These are phyloP conservation scores for Trachemys scripta DNA, from an alignment of 2,113 vertebrate genomes.

Conservation along the genomic window DNA sequence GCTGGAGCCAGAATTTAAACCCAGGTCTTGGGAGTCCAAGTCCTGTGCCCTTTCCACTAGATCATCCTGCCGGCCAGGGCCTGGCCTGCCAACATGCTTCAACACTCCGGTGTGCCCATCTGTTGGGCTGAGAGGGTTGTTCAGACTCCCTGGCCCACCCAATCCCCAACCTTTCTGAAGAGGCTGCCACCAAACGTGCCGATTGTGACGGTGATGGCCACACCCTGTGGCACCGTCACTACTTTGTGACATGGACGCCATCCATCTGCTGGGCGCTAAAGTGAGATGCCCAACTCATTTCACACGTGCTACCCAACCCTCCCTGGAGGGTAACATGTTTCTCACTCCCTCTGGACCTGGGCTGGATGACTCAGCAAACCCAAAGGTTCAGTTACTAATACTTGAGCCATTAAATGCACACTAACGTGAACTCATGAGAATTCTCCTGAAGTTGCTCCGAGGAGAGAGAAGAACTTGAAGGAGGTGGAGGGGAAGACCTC, in stretches of 20 bases:
- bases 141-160: background rate
- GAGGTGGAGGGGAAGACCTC: background rate
- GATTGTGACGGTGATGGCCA: background rate
- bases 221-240: background rate
- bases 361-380: background rate
- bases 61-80: background rate
- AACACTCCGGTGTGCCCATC: background rate
- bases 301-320: background rate
- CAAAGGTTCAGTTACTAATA: background rate
- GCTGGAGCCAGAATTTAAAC: background rate
- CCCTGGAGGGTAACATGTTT: accelerated
- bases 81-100: background rate
- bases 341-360: background rate
- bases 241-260: background rate
- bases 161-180: background rate
- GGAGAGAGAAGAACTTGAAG: background rate
- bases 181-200: background rate
- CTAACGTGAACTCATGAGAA: background rate
- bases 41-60: background rate
- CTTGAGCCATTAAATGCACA: background rate
- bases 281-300: background rate
- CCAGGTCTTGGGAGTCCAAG: background rate
- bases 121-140: background rate
- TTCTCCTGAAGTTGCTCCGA: background rate
- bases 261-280: background rate